A percentile compares a stretch with the other conserved stretches of the same genome.
Evolutionary conservation across 2,888 invertebrate species (phyloP).

Genomic region (Polyommatus icarus): DNA sequence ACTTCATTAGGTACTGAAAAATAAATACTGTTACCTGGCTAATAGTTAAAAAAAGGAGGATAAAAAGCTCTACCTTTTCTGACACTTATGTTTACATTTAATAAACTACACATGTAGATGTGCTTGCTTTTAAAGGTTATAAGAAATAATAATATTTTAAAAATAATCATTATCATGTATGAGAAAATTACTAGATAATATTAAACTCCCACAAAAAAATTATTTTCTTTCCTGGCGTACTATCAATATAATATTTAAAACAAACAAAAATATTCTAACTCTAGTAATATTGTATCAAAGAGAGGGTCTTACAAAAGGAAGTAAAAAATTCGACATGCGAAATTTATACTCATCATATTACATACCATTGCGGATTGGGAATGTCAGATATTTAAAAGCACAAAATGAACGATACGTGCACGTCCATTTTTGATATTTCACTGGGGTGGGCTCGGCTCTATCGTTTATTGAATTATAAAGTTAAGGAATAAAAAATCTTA

Average conservation of each 20-base stretch:
- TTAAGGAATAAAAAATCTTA: conserved; percentile 29
- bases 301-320: conserved; percentile 54
- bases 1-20: too few species aligned
- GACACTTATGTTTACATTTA: too few species aligned
- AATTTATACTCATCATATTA: conserved; percentile 70
- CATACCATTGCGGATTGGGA: conserved; percentile 61
- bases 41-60: too few species aligned
- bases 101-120: too few species aligned
- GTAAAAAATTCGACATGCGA: conserved; percentile 58
- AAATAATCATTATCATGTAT: too few species aligned
- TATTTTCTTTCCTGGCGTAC: not conserved
- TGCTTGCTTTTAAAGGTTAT: too few species aligned
- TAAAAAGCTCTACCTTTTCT: too few species aligned
- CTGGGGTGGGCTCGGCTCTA: conserved; percentile 48
- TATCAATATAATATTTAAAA: not conserved
- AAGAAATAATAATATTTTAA: too few species aligned
- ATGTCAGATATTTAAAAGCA: conserved; percentile 68
- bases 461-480: conserved; percentile 37
- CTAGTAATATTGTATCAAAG: conserved; percentile 40
- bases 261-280: conserved; percentile 18
- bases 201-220: not conserved
- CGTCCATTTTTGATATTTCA: conserved; percentile 53
- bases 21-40: too few species aligned
- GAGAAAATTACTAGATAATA: too few species aligned
- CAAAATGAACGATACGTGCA: conserved; percentile 49